Conservation (phyloP, 2,113 vertebrate species). For the Caranx melampygus region DNA sequence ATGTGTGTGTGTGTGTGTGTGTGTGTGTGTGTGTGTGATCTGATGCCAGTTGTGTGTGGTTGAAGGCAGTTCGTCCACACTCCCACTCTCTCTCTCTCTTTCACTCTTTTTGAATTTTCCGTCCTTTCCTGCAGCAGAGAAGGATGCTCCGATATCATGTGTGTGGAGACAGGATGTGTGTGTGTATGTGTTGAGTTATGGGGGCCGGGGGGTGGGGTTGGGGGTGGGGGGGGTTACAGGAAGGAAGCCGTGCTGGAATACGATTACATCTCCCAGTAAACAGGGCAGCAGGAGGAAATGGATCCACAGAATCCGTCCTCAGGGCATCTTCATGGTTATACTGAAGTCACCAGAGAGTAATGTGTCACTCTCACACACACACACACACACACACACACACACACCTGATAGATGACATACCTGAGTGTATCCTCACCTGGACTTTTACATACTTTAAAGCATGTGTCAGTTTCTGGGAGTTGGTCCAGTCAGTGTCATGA, state of each 20-base stretch:
- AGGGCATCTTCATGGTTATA: slow-evolving; percentile 39
- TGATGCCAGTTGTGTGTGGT: slow-evolving; percentile 9
- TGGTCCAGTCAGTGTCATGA: background rate
- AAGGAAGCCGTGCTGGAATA: slow-evolving; percentile 80
- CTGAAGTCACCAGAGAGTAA: background rate
- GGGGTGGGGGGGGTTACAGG: slow-evolving; percentile 55
- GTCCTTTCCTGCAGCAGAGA: slow-evolving; percentile 30
- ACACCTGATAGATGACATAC: slow-evolving; percentile 16
- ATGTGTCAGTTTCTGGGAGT: background rate
- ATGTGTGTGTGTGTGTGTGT: slow-evolving; percentile 10
- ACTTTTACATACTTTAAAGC: background rate
- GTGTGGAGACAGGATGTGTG: slow-evolving; percentile 22
- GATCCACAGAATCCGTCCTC: slow-evolving; percentile 62
- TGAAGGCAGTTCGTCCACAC: slow-evolving; percentile 41
- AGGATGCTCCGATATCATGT: slow-evolving; percentile 38
- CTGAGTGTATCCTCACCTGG: slow-evolving; percentile 17
- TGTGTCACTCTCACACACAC: background rate
- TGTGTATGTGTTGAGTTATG: slow-evolving; percentile 37
- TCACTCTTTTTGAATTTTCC: background rate
- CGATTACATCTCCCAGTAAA: slow-evolving; percentile 81
- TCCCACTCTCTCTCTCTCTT: background rate
- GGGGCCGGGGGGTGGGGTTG: slow-evolving; percentile 27
- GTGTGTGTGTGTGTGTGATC: slow-evolving; percentile 15
- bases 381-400: slow-evolving; percentile 13
- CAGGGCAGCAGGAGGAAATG: slow-evolving; percentile 73